Conservation (phyloP, 2,888 invertebrate species). For the Scrobipalpa costella region DNA sequence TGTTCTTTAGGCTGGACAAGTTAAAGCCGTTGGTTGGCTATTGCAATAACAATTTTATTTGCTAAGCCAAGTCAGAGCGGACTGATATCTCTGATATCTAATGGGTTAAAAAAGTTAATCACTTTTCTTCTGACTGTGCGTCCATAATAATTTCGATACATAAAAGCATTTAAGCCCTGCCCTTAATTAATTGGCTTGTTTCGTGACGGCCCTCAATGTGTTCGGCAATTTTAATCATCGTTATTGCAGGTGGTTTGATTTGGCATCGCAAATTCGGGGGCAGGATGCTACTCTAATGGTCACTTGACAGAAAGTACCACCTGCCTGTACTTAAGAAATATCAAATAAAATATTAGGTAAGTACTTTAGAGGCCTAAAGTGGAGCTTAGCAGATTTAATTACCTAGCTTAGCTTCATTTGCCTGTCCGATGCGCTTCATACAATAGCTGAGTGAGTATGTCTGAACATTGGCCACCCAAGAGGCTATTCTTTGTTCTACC, state of each 20-base stretch:
- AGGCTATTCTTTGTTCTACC: no score
- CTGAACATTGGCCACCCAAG: no score
- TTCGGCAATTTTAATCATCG: constrained; percentile 15
- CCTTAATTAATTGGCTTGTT: constrained; percentile 12
- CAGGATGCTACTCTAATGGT: constrained; percentile 50
- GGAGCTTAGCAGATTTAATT: background rate
- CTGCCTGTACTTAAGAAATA: constrained; percentile 37
- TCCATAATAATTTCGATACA: background rate
- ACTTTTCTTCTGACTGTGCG: no score
- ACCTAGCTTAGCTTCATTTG: constrained; percentile 5
- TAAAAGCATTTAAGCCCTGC: background rate
- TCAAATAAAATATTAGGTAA: background rate
- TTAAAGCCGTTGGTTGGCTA: no score
- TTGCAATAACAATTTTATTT: no score
- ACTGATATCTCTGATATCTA: no score
- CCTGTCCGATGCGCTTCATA: background rate
- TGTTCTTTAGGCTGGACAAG: no score
- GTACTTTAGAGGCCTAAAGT: background rate
- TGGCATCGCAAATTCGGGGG: constrained; percentile 48
- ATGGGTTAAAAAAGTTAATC: no score
- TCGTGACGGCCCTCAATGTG: constrained; percentile 15
- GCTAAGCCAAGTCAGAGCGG: no score
- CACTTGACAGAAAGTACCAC: constrained; percentile 45
- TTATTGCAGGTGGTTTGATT: constrained; percentile 48
- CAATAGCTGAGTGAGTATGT: no score